Percentiles rank a stretch among this genome's conserved stretches.
Evolutionary conservation across 2,888 invertebrate genomes (phyloP).

Genomic region (Omphaloscelis lunosa): DNA sequence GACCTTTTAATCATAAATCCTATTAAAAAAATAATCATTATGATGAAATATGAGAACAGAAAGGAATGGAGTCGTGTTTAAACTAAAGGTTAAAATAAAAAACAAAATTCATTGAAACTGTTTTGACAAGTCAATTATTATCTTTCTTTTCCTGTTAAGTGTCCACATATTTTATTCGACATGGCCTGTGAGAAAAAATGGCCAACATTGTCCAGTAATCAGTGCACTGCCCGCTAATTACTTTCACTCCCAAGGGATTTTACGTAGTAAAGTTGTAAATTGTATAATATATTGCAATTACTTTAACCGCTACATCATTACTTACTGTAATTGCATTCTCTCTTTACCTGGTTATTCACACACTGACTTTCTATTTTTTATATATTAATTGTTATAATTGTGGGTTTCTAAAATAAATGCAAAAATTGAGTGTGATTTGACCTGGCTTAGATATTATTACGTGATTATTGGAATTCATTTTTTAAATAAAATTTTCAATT

Average conservation of each 20-base stretch:
- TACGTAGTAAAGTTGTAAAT: constrained; percentile 28
- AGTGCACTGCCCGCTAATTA: constrained; percentile 7
- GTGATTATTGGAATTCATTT: not conserved
- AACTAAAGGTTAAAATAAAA: constrained; percentile 4
- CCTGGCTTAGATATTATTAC: not conserved
- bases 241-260: constrained; percentile 39
- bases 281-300: constrained; percentile 48
- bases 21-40: not conserved
- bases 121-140: constrained; percentile 20
- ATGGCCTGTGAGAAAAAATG: not conserved
- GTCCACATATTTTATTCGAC: not conserved
- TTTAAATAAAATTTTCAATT: not conserved
- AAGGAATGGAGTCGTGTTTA: constrained; percentile 10
- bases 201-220: not conserved
- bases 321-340: constrained; percentile 55
- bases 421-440: not conserved
- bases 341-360: constrained; percentile 33
- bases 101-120: not conserved
- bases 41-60: not conserved
- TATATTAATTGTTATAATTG: constrained; percentile 46
- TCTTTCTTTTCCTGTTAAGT: constrained; percentile 5
- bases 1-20: not conserved
- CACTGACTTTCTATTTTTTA: constrained; percentile 54
- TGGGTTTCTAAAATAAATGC: constrained; percentile 20
- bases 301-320: constrained; percentile 36